Conservation (phyloP, 2,797 vertebrate genomes). For the Manis crassicaudata region DNA sequence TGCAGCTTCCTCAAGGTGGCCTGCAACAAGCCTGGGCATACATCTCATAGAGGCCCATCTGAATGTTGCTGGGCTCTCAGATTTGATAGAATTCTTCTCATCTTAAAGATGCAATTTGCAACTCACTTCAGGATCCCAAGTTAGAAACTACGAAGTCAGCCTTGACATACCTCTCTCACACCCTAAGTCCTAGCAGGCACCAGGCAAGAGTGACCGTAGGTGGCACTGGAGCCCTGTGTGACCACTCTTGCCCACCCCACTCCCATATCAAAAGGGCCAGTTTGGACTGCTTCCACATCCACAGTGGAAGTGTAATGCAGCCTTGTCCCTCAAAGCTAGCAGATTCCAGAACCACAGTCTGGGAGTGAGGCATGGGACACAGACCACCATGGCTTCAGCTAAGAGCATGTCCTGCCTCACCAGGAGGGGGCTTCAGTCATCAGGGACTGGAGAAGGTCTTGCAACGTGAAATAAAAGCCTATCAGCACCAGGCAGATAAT, state of each 20-base stretch:
- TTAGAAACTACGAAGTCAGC: neutral
- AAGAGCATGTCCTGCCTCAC: fast-evolving
- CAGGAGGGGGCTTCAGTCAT: fast-evolving
- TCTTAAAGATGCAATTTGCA: neutral
- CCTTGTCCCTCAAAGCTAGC: neutral
- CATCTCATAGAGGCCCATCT: fast-evolving
- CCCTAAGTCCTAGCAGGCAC: neutral
- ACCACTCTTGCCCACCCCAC: neutral
- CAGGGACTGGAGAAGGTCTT: neutral
- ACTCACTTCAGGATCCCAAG: neutral
- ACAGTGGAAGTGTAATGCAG: fast-evolving
- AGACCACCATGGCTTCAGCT: neutral
- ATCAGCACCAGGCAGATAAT: neutral
- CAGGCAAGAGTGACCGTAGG: too few relatives aligned
- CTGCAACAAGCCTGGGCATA: fast-evolving
- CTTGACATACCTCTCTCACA: neutral
- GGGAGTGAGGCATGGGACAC: neutral
- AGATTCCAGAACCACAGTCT: neutral
- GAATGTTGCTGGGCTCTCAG: neutral
- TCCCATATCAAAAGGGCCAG: neutral
- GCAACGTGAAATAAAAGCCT: neutral
- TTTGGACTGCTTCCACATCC: neutral
- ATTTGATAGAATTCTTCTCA: neutral
- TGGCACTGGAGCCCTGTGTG: too few relatives aligned
- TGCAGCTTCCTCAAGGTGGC: neutral